A percentile compares a stretch with the other conserved stretches of the same genome.
Conservation (phyloP, 2,113 vertebrate genomes). For the human (Homo sapiens) region GRCh38 chr1:94635001-94635500, state of each 20-base stretch:
- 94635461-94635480: too few relatives aligned
- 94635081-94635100: not conserved
- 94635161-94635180: not conserved
- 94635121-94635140: not conserved
- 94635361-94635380: not conserved
- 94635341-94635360: not conserved
- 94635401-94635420: not conserved
- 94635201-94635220: not conserved
- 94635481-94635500: too few relatives aligned
- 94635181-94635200: not conserved
- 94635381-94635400: not conserved
- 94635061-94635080: not conserved
- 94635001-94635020: not conserved
- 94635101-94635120: not conserved
- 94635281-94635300: not conserved
- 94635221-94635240: not conserved
- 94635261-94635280: not conserved
- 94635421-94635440: not conserved
- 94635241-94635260: not conserved
- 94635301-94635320: not conserved
- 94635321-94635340: not conserved
- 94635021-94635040: not conserved
- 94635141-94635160: not conserved
- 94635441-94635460: not conserved
- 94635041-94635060: not conserved